Percentiles rank a stretch among this genome's conserved stretches.
phyloP scores from a whole-genome alignment of 2,888 invertebrate species.

The Chrysolina americana region DNA sequence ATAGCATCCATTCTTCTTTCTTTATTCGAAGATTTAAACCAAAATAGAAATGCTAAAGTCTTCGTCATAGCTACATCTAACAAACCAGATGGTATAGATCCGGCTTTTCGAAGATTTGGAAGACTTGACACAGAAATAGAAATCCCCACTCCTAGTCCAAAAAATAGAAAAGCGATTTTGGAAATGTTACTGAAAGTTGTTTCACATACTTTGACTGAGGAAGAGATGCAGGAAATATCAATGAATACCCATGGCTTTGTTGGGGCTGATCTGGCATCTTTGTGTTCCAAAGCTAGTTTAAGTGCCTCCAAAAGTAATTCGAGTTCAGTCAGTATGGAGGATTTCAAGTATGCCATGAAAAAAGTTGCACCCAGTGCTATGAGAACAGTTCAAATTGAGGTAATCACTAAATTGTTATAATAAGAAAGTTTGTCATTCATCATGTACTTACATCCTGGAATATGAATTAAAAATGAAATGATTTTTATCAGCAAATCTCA shows the following conservation, averaged over 20 bases:
- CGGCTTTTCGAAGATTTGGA: conserved; percentile 83
- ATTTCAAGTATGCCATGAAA: conserved; percentile 78
- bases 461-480: no score
- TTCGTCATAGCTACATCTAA: conserved; percentile 86
- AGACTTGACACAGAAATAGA: conserved; percentile 87
- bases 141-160: conserved; percentile 81
- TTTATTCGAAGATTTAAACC: conserved; percentile 72
- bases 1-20: conserved; percentile 78
- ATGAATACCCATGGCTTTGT: conserved; percentile 90
- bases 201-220: conserved; percentile 72
- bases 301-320: conserved; percentile 72
- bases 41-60: conserved; percentile 68
- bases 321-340: conserved; percentile 65
- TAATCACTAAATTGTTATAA: conserved; percentile 59
- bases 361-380: conserved; percentile 90
- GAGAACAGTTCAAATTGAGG: conserved; percentile 89
- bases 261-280: conserved; percentile 86
- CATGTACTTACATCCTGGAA: no score
- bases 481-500: no score
- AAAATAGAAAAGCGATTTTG: conserved; percentile 76
- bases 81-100: conserved; percentile 83
- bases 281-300: conserved; percentile 82
- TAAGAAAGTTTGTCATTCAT: no score
- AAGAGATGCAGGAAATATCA: conserved; percentile 77
- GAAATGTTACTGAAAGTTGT: conserved; percentile 74